Evolutionary conservation across 2,113 vertebrate species (phyloP).

Genomic region (Chlamydotis undulata): DNA sequence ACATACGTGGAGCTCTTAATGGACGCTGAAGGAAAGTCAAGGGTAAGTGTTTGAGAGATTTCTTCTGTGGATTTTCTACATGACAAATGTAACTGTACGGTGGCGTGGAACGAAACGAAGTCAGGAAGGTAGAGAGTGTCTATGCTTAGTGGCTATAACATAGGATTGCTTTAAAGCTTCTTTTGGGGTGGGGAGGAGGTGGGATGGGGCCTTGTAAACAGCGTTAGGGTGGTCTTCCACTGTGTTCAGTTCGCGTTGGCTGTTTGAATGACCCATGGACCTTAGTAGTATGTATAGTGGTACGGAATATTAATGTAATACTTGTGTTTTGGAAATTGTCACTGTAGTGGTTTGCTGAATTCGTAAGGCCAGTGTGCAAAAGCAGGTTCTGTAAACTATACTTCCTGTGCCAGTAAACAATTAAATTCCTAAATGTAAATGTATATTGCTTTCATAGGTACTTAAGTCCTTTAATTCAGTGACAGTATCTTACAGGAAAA

Average conservation of each 20-base stretch:
- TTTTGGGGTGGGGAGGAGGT: conserved; percentile 65
- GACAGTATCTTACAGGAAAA: conserved; percentile 36
- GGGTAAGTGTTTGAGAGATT: conserved; percentile 98
- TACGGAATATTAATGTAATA: conserved; percentile 68
- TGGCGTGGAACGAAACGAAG: conserved; percentile 72
- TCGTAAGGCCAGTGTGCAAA: conserved; percentile 74
- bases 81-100: conserved; percentile 78
- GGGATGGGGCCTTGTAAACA: conserved; percentile 60
- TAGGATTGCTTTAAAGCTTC: conserved; percentile 59
- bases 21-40: conserved; percentile 99
- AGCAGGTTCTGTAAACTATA: conserved; percentile 66
- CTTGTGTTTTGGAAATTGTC: conserved; percentile 73
- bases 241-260: conserved; percentile 74
- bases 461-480: conserved; percentile 55
- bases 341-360: conserved; percentile 74
- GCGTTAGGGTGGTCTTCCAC: conserved; percentile 59
- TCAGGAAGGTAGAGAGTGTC: conserved; percentile 74
- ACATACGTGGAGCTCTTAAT: conserved; percentile 99
- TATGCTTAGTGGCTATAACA: conserved; percentile 60
- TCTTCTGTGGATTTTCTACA: conserved; percentile 84
- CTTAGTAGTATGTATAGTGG: conserved; percentile 56
- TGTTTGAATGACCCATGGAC: conserved; percentile 72
- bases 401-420: conserved; percentile 59
- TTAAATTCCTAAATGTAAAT: conserved; percentile 41
- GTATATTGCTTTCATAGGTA: conserved; percentile 55